Evolutionary conservation across 2,888 invertebrate genomes (phyloP).

Genomic region (Ectemnius cavifrons): DNA sequence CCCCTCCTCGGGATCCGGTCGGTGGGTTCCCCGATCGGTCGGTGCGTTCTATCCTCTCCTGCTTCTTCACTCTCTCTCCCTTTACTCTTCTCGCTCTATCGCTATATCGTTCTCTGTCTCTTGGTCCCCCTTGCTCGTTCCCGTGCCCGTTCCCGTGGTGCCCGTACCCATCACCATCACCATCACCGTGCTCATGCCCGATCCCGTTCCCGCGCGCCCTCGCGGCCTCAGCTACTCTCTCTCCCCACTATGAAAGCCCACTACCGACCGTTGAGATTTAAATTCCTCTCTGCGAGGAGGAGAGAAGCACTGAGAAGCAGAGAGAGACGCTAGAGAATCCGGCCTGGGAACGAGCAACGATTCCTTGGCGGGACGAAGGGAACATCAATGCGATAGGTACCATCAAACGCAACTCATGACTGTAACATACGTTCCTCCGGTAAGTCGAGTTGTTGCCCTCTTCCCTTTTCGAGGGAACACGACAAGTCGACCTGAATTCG

Average conservation of each 20-base stretch:
- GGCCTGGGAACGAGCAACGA: constrained; percentile 66
- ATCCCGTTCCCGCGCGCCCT: constrained; percentile 44
- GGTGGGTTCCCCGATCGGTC: constrained; percentile 23
- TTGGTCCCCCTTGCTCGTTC: background rate
- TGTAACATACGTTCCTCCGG: too few relatives aligned
- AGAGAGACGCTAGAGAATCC: constrained; percentile 9
- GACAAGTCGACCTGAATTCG: too few relatives aligned
- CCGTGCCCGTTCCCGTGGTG: background rate
- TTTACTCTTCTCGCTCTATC: constrained; percentile 22
- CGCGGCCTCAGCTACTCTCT: constrained; percentile 37
- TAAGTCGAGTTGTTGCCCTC: too few relatives aligned
- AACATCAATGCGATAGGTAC: constrained; percentile 2
- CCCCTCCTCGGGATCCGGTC: constrained; percentile 5
- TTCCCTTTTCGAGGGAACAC: too few relatives aligned
- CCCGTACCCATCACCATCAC: background rate
- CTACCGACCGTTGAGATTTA: constrained; percentile 77
- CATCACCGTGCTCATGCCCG: constrained; percentile 12
- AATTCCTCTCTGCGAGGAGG: constrained; percentile 70
- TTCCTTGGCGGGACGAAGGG: constrained; percentile 35
- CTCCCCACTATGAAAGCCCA: constrained; percentile 63
- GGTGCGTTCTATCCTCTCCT: constrained; percentile 28
- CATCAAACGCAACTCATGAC: too few relatives aligned
- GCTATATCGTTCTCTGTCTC: constrained; percentile 1
- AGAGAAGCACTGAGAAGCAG: constrained; percentile 50
- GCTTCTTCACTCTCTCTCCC: constrained; percentile 22